A percentile compares a stretch with the other conserved stretches of the same genome.
Evolutionary conservation across 1,140 invertebrate genomes (phyloP).

Genomic region (Drosophila setifemur): DNA sequence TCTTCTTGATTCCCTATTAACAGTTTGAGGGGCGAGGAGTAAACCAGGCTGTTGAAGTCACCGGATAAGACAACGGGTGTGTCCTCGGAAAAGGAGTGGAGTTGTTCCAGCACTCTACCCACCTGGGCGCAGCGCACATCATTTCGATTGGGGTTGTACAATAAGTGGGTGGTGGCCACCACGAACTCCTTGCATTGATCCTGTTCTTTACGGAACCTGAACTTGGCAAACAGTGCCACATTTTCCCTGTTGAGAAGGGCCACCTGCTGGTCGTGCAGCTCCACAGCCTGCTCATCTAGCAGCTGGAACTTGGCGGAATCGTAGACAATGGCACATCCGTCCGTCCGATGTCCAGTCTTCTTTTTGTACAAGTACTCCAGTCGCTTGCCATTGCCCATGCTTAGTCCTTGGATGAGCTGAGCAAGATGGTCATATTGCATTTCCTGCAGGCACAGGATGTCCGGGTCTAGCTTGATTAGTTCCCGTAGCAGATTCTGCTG

Average conservation of each 20-base stretch:
- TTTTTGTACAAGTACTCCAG: conserved; percentile 89
- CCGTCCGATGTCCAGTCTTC: conserved; percentile 87
- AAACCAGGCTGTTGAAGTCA: conserved; percentile 93
- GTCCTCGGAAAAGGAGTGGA: conserved; percentile 87
- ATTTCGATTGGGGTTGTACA: conserved; percentile 94
- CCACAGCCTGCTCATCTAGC: conserved; percentile 85
- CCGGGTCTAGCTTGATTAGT: conserved; percentile 87
- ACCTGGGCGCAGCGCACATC: conserved; percentile 95
- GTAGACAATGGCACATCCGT: conserved; percentile 94
- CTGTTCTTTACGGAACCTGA: conserved; percentile 84
- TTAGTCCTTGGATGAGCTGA: conserved; percentile 35
- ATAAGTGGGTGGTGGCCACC: conserved; percentile 96
- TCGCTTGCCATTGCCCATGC: conserved; percentile 22
- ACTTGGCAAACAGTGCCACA: conserved; percentile 91
- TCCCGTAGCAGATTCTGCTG: conserved; percentile 88
- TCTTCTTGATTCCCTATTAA: background rate
- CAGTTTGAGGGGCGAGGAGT: conserved; percentile 86
- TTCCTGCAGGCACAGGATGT: conserved; percentile 87
- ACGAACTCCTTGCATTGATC: conserved; percentile 84
- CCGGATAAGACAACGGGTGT: conserved; percentile 93
- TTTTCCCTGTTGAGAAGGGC: conserved; percentile 91
- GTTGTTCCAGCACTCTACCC: conserved; percentile 90
- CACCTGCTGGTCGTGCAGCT: conserved; percentile 83
- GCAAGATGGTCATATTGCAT: conserved; percentile 90
- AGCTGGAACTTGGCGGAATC: conserved; percentile 86